Evolutionary conservation across 2,888 invertebrate species (phyloP), one percentile per base, ranked within the genome.

Genomic region (Caenorhabditis sp.): DNA sequence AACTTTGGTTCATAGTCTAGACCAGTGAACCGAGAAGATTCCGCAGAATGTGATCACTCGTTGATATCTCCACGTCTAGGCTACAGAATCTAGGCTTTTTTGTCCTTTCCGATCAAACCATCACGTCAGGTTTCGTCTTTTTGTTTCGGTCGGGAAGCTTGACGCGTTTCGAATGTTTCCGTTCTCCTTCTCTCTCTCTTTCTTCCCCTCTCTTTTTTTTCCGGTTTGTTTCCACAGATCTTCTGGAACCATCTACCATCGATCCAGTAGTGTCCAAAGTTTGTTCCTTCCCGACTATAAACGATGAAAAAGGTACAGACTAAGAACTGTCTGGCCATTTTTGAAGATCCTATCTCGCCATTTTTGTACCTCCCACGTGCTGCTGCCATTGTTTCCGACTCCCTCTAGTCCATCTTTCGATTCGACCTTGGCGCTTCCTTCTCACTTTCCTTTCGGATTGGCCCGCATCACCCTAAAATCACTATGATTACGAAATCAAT

Each of bases 371-470:
- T 47, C 47, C 47, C 47, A 47, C 47, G 28, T 28, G 56, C 35
- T 28, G 56, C 35, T 32, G 28, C 56, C 28, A 28, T 28, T 56
- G 56, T 56, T n/a, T 18, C 56, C n/a, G 9, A 18, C 20, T 56
- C 47, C 13, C 9, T 55, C 28, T n/a, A 15, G 28, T 15, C 35
- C 56, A 32, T 56, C 35, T 56, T 56, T 56, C 56, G 56, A 18
- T 56, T 32, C 56, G 56, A 56, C 56, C 56, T 56, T 56, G 56
- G 28, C 56, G 32, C 20, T 26, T 32, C 18, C n/a, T 56, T 56
- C 56, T 47, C 47, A 47, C 56, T 56, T 56, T 55, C 32, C 2
- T 28, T 55, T 56, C 35, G 56, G 32, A 56, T 32, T 26, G 26
- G 8, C 55, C n/a, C n/a, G 32, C 35, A 20, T 56, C 56, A 56